A percentile compares a stretch with the other conserved stretches of the same genome.
Evolutionary conservation across 2,113 vertebrate genomes (phyloP).

Genomic region (Origma solitaria): DNA sequence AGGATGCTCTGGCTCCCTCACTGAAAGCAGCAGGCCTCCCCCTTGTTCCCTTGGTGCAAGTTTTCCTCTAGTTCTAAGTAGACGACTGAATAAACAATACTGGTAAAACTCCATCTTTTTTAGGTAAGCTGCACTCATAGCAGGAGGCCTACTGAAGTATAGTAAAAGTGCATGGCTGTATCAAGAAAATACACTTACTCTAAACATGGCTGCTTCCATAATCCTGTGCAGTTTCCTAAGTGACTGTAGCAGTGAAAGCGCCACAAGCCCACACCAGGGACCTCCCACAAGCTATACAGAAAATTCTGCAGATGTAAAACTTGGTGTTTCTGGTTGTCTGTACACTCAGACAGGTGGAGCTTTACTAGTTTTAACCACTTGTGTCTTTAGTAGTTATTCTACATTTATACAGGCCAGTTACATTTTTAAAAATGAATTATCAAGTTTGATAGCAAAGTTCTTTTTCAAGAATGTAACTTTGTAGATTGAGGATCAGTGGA

Average conservation of each 20-base stretch:
- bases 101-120: background rate
- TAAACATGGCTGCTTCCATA: background rate
- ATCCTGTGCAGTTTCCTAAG: background rate
- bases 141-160: background rate
- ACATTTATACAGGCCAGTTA: background rate
- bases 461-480: background rate
- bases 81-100: background rate
- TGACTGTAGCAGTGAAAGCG: background rate
- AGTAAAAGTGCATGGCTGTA: background rate
- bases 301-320: background rate
- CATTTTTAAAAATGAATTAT: background rate
- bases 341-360: background rate
- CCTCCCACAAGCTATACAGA: background rate
- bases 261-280: background rate
- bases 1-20: too few relatives aligned
- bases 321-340: background rate
- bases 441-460: background rate
- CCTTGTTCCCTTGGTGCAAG: background rate
- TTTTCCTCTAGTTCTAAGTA: background rate
- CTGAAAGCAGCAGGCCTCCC: too few relatives aligned
- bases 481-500: background rate
- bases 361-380: background rate
- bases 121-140: background rate
- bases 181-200: background rate
- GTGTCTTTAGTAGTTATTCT: background rate